These are phyloP conservation scores for Amphipoea lucens DNA, from an alignment of 2,888 invertebrate species.

Conservation along the genomic window DNA sequence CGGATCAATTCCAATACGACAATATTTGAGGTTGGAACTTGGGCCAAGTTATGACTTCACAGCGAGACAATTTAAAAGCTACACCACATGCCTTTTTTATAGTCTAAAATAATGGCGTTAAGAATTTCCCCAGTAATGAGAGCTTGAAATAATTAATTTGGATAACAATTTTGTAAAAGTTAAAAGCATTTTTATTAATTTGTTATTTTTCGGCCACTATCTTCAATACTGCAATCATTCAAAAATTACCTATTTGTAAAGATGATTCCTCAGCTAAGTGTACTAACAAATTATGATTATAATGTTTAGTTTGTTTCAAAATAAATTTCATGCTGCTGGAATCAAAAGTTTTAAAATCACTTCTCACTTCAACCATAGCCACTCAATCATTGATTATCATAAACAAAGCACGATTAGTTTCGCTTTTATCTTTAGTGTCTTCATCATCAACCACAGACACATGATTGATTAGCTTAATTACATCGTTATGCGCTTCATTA, in stretches of 20 bases:
- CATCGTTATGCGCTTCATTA: constrained; percentile 78
- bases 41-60: constrained; percentile 20
- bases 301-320: neutral
- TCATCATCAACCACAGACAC: constrained; percentile 53
- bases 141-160: neutral
- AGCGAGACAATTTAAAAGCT: neutral
- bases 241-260: neutral
- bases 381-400: constrained; percentile 38
- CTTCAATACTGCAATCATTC: neutral
- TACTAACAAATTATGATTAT: too few relatives aligned
- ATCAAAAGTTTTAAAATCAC: constrained; percentile 7
- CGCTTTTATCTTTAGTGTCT: constrained; percentile 48
- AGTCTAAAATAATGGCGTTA: neutral
- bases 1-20: constrained; percentile 46
- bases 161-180: neutral
- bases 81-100: neutral
- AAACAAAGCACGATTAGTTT: constrained; percentile 56
- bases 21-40: constrained; percentile 38
- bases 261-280: neutral
- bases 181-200: neutral
- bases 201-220: neutral
- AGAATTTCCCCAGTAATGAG: neutral
- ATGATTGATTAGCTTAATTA: constrained; percentile 79
- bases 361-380: constrained; percentile 18
- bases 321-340: neutral